phyloP scores from a whole-genome alignment of 2,797 vertebrate species.

The Hyperoplus immaculatus region DNA sequence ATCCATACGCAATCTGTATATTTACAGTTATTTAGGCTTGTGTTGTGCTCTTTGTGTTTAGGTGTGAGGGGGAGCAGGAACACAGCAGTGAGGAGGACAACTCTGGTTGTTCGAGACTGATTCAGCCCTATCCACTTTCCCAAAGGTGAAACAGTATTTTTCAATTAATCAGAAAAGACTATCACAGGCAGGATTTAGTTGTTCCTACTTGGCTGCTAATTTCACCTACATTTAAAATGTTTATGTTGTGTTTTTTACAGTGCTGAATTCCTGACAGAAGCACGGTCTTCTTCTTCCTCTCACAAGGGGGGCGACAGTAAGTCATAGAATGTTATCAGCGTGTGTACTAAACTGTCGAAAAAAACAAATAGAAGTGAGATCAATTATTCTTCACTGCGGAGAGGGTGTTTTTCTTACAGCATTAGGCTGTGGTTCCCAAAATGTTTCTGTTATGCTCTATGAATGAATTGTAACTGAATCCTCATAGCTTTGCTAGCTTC shows the following conservation, averaged over 20 bases:
- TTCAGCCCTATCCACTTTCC: constrained; percentile 18
- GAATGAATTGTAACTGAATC: background rate
- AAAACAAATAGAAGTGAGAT: background rate
- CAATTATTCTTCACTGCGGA: background rate
- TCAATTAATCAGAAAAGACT: background rate
- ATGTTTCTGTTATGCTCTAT: background rate
- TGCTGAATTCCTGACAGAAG: constrained; percentile 59
- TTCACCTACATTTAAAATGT: constrained; percentile 1
- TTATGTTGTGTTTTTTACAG: constrained; percentile 55
- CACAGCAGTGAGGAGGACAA: constrained; percentile 34
- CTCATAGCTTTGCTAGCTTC: background rate
- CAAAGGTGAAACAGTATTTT: constrained; percentile 28
- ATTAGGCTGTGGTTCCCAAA: background rate
- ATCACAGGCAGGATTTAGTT: background rate
- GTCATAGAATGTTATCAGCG: constrained; percentile 24
- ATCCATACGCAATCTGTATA: background rate
- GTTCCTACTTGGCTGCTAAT: background rate
- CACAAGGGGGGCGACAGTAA: constrained; percentile 54
- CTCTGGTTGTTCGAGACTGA: constrained; percentile 7
- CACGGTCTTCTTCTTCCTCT: constrained; percentile 40
- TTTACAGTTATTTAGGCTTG: background rate
- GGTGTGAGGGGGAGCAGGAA: constrained; percentile 27
- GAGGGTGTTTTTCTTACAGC: background rate
- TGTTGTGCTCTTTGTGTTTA: constrained; percentile 8
- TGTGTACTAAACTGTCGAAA: background rate